Conservation (phyloP, 2,797 vertebrate species). For the Acomys russatus region DNA sequence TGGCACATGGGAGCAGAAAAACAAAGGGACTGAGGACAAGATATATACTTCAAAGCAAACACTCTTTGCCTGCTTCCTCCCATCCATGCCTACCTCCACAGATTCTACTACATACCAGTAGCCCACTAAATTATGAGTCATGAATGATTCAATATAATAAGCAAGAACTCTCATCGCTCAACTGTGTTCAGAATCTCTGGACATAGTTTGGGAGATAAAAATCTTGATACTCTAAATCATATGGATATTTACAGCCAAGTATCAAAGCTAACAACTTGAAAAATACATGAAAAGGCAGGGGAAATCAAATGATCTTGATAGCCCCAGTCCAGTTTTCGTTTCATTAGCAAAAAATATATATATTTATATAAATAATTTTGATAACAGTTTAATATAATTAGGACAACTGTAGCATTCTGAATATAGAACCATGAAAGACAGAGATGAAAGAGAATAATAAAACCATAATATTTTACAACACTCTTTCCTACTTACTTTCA, state of each 20-base stretch:
- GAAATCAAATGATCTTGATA: not conserved
- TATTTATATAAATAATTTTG: not conserved
- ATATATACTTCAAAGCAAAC: not conserved
- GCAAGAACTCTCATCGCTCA: not conserved
- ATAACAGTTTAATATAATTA: slow-evolving; percentile 3
- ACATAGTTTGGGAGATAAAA: not conserved
- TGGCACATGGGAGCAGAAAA: too few relatives aligned
- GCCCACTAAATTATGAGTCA: not conserved
- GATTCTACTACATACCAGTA: not conserved
- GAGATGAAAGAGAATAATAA: not conserved
- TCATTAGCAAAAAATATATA: not conserved
- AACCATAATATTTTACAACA: not conserved
- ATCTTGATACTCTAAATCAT: not conserved
- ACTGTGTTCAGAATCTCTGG: not conserved
- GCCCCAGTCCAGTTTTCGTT: not conserved
- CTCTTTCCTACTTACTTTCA: not conserved
- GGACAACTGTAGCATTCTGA: not conserved
- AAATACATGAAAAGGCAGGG: not conserved
- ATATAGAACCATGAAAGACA: not conserved
- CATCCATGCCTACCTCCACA: not conserved
- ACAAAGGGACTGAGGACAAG: not conserved
- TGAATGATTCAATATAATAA: not conserved
- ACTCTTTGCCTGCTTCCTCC: accelerated
- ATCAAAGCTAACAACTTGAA: not conserved
- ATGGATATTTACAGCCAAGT: not conserved